phyloP scores from a whole-genome alignment of 2,888 invertebrate genomes.

The Candidula unifasciata region DNA sequence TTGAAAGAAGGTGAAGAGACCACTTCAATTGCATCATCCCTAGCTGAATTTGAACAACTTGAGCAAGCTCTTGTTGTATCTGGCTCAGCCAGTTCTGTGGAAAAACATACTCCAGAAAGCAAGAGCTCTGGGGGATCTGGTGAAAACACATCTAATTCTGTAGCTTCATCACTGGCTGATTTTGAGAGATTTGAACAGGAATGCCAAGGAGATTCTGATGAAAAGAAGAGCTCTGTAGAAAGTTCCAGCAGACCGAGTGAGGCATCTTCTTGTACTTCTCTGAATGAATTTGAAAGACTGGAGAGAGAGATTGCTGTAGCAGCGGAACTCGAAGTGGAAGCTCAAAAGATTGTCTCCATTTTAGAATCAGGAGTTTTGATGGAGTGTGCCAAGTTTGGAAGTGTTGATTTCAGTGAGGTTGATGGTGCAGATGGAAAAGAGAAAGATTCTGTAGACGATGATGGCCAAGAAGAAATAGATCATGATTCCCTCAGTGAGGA shows the following conservation, averaged over 20 bases:
- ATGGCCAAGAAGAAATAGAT: slow-evolving; percentile 68
- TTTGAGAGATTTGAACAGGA: slow-evolving; percentile 94
- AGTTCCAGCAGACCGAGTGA: slow-evolving; percentile 68
- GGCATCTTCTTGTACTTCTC: slow-evolving; percentile 74
- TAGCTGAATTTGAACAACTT: slow-evolving; percentile 95
- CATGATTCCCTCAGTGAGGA: slow-evolving; percentile 70
- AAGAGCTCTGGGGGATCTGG: slow-evolving; percentile 65
- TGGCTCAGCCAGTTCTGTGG: slow-evolving; percentile 64
- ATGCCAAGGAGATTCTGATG: slow-evolving; percentile 61
- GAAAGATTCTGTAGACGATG: slow-evolving; percentile 70
- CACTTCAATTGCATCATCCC: slow-evolving; percentile 89
- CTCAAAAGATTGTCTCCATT: slow-evolving; percentile 76
- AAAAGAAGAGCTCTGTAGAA: slow-evolving; percentile 76
- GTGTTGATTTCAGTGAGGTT: slow-evolving; percentile 53
- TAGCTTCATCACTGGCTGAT: slow-evolving; percentile 86
- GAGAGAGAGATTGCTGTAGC: slow-evolving; percentile 72
- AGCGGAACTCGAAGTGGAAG: slow-evolving; percentile 76
- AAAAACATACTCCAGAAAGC: slow-evolving; percentile 77
- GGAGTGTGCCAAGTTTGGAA: slow-evolving; percentile 57
- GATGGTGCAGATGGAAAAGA: slow-evolving; percentile 56
- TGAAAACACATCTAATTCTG: slow-evolving; percentile 51
- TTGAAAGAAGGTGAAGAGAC: slow-evolving; percentile 82
- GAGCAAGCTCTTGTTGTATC: slow-evolving; percentile 85
- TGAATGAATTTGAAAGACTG: slow-evolving; percentile 76
- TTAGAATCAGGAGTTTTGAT: slow-evolving; percentile 74